Base-by-base conservation (phyloP, 2,797 vertebrate genomes). In the Atherinosoma microstoma region DNA sequence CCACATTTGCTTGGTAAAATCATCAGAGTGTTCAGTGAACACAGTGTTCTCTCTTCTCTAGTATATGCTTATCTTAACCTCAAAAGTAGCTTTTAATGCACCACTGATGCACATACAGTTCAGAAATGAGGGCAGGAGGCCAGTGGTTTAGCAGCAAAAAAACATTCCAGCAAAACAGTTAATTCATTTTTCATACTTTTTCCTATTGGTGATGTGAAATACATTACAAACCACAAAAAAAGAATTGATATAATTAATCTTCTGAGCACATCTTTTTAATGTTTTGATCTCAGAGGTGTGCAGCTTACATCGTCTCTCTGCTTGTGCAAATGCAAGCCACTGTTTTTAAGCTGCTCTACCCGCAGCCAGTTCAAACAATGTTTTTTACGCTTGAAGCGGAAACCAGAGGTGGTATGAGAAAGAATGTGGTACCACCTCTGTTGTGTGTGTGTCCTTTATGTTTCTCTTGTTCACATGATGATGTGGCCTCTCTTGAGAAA, bases 221-320 rank as follows among this genome's bases (percentile, higher is more conserved):
- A 15, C 15, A 16, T 29, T 29, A 16, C 6, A 35, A 35, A 22
- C 27, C n/a, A 34, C 20, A 16, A 45, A 5, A 38, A 32, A n/a
- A 45, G 4, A 27, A 40, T n/a, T n/a, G n/a, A n/a, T n/a, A n/a
- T 24, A 40, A 73, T 72, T 71, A 34, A 61, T 79, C 49, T 65
- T 35, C 9, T 38, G 8, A 18, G 56, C 22, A 15, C 32, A 40
- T 58, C n/a, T 67, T 4, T 40, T 45, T 64, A 27, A 53, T 29
- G 29, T 42, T 61, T 56, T 0, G 0, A 69, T 63, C 57, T 66
- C 49, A 7, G 30, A 22, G 57, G 71, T 78, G 30, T 54, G 11
- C 15, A 15, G 13, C 62, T 18, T 36, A 20, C 34, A 35, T 45
- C 40, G 7, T 42, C 5, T 0, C 16, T 70, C 13, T 22, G 24